Percentiles rank a stretch among this genome's conserved stretches.
phyloP scores from a whole-genome alignment of 2,797 vertebrate genomes.

The Acipenser ruthenus region DNA sequence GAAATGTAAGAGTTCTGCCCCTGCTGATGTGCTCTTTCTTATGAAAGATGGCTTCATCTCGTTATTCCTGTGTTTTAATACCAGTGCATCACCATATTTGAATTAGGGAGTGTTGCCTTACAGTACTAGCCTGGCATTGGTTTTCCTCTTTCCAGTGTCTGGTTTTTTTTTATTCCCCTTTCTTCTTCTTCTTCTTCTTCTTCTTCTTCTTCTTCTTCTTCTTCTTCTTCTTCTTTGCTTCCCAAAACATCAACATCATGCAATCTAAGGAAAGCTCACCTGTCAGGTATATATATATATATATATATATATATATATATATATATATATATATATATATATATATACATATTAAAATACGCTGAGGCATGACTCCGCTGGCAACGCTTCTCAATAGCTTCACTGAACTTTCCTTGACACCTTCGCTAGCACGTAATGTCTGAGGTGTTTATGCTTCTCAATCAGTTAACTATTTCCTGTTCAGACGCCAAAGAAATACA shows the following conservation, averaged over 20 bases:
- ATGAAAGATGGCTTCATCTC: too few species aligned
- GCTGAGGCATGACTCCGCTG: conserved; percentile 79
- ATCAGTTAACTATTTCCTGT: conserved; percentile 47
- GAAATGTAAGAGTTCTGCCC: too few species aligned
- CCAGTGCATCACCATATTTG: too few species aligned
- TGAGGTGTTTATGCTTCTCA: conserved; percentile 43
- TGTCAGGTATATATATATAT: conserved; percentile 52
- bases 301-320: too few species aligned
- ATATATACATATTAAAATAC: conserved; percentile 55
- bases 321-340: too few species aligned
- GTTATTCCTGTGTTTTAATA: too few species aligned
- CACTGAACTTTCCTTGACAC: conserved; percentile 90
- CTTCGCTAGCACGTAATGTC: conserved; percentile 57
- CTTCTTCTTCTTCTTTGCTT: conserved; percentile 8
- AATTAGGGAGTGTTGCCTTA: too few species aligned
- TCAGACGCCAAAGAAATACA: neutral
- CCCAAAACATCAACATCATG: neutral
- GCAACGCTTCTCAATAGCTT: conserved; percentile 61
- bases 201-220: conserved; percentile 16
- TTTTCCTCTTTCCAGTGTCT: conserved; percentile 10
- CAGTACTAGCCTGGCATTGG: too few species aligned
- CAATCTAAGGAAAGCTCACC: conserved; percentile 39
- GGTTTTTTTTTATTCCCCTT: conserved; percentile 10
- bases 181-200: conserved; percentile 5
- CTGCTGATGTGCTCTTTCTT: too few species aligned